Evolutionary conservation across 2,888 invertebrate genomes (phyloP).

Genomic region (Endotricha flammealis): DNA sequence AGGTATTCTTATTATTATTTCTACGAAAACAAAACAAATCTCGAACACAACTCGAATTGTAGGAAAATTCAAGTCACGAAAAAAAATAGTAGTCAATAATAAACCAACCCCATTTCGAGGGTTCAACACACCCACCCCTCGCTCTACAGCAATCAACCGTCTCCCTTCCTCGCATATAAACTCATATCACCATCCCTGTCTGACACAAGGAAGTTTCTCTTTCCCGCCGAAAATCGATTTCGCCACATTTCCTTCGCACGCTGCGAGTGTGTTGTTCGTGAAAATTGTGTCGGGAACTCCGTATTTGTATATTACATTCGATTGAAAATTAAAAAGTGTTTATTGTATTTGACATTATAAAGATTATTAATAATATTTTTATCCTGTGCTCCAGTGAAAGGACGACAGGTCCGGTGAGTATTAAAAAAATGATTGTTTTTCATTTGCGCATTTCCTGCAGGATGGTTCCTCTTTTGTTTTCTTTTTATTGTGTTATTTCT

Average conservation of each 20-base stretch:
- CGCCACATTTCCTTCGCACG: conserved; percentile 27
- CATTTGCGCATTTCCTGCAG: too few relatives aligned
- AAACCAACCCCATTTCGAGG: conserved; percentile 37
- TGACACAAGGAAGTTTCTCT: conserved; percentile 19
- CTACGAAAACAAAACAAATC: too few relatives aligned
- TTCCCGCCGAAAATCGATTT: conserved; percentile 43
- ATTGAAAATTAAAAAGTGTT: too few relatives aligned
- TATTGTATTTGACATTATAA: too few relatives aligned
- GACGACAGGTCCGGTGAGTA: too few relatives aligned
- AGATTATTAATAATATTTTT: too few relatives aligned
- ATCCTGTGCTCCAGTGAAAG: too few relatives aligned
- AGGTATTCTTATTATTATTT: too few relatives aligned
- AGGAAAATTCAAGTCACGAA: conserved; percentile 9
- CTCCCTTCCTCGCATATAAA: conserved; percentile 19
- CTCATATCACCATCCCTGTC: conserved; percentile 19
- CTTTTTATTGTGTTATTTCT: too few relatives aligned
- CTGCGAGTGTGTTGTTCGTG: conserved; percentile 12
- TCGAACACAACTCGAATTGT: background rate
- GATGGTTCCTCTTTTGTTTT: too few relatives aligned
- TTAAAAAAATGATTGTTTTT: too few relatives aligned
- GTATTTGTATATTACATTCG: too few relatives aligned
- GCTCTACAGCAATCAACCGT: conserved; percentile 16
- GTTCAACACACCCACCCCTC: conserved; percentile 33
- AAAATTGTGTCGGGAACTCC: conserved; percentile 9
- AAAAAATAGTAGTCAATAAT: conserved; percentile 27